Evolutionary conservation across 2,888 invertebrate species (phyloP).

Genomic region (Cephus spinipes): DNA sequence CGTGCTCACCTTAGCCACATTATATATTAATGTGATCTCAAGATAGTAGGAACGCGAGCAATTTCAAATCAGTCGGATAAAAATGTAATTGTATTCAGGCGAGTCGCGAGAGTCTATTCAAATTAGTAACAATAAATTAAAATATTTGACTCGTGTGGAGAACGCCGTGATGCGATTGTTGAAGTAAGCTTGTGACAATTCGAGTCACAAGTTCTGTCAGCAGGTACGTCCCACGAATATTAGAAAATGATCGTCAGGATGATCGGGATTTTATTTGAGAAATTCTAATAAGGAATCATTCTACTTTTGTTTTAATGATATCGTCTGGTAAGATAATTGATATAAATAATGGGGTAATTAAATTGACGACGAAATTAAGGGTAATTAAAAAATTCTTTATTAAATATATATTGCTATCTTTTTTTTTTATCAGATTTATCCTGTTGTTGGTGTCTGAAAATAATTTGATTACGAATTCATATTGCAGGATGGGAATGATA

Average conservation of each 20-base stretch:
- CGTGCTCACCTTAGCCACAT: slow-evolving; percentile 30
- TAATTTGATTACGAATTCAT: too few species aligned
- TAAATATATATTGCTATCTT: too few species aligned
- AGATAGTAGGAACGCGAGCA: slow-evolving; percentile 9
- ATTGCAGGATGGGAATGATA: too few species aligned
- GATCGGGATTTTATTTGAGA: neutral
- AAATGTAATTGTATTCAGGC: neutral
- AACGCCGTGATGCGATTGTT: neutral
- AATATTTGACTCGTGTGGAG: neutral
- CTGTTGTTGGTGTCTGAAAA: too few species aligned
- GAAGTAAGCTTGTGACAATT: neutral
- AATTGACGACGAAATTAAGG: too few species aligned
- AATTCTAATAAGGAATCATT: neutral
- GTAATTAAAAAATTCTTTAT: too few species aligned
- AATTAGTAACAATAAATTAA: neutral
- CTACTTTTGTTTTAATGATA: neutral
- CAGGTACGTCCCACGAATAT: neutral
- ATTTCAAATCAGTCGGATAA: neutral
- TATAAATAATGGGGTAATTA: neutral
- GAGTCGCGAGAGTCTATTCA: neutral
- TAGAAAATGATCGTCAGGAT: neutral
- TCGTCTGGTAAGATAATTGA: neutral
- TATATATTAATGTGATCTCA: slow-evolving; percentile 33
- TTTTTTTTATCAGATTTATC: too few species aligned
- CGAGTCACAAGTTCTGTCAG: neutral